phyloP scores from a whole-genome alignment of 2,888 invertebrate species.

The Synanthedon formicaeformis region DNA sequence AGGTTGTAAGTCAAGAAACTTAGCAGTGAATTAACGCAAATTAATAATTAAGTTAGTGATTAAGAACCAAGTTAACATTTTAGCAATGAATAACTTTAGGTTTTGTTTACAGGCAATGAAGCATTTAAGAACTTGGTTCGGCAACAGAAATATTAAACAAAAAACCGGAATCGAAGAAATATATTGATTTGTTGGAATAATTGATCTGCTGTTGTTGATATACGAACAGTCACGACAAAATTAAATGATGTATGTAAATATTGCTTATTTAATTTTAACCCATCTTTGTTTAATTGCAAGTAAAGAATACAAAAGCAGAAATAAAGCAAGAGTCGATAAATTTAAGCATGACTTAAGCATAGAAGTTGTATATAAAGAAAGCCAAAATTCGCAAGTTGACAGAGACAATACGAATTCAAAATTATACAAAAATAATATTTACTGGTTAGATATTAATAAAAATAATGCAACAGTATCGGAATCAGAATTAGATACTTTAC shows the following conservation, averaged over 20 bases:
- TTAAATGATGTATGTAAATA: background rate
- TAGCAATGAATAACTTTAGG: too few species aligned
- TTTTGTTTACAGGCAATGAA: slow-evolving; percentile 30
- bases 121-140: slow-evolving; percentile 24
- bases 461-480: background rate
- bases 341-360: background rate
- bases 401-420: too few species aligned
- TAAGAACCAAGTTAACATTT: too few species aligned
- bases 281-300: background rate
- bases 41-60: too few species aligned
- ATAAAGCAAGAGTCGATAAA: background rate
- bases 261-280: background rate
- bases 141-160: slow-evolving; percentile 27
- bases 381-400: too few species aligned
- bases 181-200: too few species aligned
- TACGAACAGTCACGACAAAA: too few species aligned
- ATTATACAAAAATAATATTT: too few species aligned
- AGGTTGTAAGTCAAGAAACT: too few species aligned
- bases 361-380: background rate
- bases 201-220: too few species aligned
- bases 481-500: background rate
- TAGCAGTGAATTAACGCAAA: too few species aligned
- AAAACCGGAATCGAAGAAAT: slow-evolving; percentile 21
- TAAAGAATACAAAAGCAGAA: background rate
- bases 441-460: background rate